phyloP scores from a whole-genome alignment of 1,140 invertebrate genomes.

The Calosoma granatense region DNA sequence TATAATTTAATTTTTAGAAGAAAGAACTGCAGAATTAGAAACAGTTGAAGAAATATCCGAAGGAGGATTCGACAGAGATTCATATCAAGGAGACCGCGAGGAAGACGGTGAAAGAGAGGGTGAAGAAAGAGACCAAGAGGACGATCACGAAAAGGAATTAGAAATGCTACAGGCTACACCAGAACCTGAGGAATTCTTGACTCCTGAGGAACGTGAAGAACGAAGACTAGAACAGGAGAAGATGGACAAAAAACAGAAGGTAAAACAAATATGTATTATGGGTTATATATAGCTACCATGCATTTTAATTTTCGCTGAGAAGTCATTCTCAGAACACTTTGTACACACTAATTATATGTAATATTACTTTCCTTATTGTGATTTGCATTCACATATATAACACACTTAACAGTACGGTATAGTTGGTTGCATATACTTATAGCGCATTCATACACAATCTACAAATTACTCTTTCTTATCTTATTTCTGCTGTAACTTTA shows the following conservation, averaged over 20 bases:
- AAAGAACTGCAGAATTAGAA: slow-evolving; percentile 12
- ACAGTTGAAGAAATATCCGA: slow-evolving; percentile 10
- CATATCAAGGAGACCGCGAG: neutral
- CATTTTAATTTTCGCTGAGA: neutral
- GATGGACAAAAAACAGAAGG: slow-evolving; percentile 21
- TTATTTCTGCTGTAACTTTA: no score
- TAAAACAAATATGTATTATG: slow-evolving; percentile 9
- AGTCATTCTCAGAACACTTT: neutral
- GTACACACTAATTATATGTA: neutral
- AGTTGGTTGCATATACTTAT: no score
- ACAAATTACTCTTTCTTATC: no score
- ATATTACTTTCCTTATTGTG: no score
- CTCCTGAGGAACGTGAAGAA: slow-evolving; percentile 15
- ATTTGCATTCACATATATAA: neutral
- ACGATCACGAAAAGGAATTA: slow-evolving; percentile 6
- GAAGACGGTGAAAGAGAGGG: neutral
- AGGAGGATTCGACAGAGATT: neutral
- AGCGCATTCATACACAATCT: no score
- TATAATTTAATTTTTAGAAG: neutral
- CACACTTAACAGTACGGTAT: no score
- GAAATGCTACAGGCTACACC: neutral
- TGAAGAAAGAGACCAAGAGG: slow-evolving; percentile 13
- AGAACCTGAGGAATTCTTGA: slow-evolving; percentile 13
- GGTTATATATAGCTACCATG: neutral
- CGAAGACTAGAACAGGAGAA: slow-evolving; percentile 16